A percentile compares a stretch with the other conserved stretches of the same genome.
Evolutionary conservation across 2,797 vertebrate species (phyloP).

Genomic region (Cyclopterus lumpus): DNA sequence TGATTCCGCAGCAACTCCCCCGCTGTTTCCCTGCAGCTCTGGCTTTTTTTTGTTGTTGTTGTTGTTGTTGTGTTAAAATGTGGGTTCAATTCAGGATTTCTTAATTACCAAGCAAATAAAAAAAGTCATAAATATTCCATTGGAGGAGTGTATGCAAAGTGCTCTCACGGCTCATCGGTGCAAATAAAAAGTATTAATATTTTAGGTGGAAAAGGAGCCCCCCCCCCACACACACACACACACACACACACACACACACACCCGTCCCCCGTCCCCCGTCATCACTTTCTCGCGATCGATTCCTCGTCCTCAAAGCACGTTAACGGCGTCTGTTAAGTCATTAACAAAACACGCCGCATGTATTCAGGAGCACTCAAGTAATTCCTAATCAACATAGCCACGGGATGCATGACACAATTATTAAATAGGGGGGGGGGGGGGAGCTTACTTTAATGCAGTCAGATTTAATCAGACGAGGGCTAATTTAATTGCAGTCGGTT

Average conservation of each 20-base stretch:
- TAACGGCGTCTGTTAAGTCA: conserved; percentile 17
- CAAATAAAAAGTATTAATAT: conserved; percentile 27
- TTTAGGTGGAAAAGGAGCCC: conserved; percentile 3
- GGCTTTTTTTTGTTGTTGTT: no score
- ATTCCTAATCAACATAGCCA: conserved; percentile 51
- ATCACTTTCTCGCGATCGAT: conserved; percentile 15
- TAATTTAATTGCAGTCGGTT: conserved; percentile 40
- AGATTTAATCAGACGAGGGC: conserved; percentile 49
- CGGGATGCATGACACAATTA: conserved; percentile 38
- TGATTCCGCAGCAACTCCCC: conserved; percentile 61
- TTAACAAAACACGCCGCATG: conserved; percentile 31
- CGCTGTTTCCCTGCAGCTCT: no score
- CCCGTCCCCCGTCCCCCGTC: no score
- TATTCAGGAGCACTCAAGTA: conserved; percentile 37
- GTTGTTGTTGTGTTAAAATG: conserved; percentile 49
- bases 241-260: no score
- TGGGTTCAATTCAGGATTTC: conserved; percentile 56
- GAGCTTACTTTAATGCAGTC: conserved; percentile 29
- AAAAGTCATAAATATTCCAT: conserved; percentile 64
- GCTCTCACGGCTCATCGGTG: conserved; percentile 15
- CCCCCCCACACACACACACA: no score
- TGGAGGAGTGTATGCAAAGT: conserved; percentile 28
- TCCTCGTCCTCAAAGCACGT: conserved; percentile 1
- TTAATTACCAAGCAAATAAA: conserved; percentile 60
- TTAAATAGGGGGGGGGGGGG: conserved; percentile 20